Conservation (phyloP, 2,888 invertebrate genomes). For the Phoenoteleia sp. region DNA sequence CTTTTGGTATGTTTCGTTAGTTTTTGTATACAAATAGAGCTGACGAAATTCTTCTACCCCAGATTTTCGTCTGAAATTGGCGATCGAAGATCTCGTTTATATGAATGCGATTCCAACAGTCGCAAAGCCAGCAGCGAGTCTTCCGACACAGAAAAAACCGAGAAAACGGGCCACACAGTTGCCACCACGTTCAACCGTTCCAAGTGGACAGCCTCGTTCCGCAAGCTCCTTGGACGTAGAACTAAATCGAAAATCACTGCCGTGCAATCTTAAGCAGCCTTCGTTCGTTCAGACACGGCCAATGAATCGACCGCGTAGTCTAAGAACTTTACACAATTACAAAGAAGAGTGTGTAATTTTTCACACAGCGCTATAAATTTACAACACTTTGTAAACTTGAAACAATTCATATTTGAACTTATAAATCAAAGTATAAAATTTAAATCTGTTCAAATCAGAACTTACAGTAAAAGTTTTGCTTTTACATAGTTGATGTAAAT, state of each 20-base stretch:
- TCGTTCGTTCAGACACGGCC: neutral
- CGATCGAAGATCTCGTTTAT: conserved; percentile 84
- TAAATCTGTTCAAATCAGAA: too few relatives aligned
- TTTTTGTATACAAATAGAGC: neutral
- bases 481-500: too few relatives aligned
- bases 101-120: conserved; percentile 81
- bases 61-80: conserved; percentile 85
- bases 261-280: conserved; percentile 70
- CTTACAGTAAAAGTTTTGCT: too few relatives aligned
- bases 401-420: too few relatives aligned
- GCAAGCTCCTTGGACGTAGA: conserved; percentile 87
- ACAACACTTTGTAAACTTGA: too few relatives aligned
- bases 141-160: conserved; percentile 75
- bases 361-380: too few relatives aligned
- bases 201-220: conserved; percentile 89
- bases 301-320: conserved; percentile 28
- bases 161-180: conserved; percentile 28
- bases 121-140: conserved; percentile 79
- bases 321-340: too few relatives aligned
- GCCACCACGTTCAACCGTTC: conserved; percentile 86
- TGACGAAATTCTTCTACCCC: conserved; percentile 11
- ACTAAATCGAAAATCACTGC: conserved; percentile 80
- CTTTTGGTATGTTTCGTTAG: too few relatives aligned
- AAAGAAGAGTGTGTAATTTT: too few relatives aligned
- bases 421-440: too few relatives aligned